phyloP scores from a whole-genome alignment of 1,140 invertebrate species.

The Apis mellifera region Amel_HAv3.1 CM009941.2:14815001-14815500 shows the following conservation, averaged over 20 bases:
- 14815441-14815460: background rate
- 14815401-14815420: slow-evolving; percentile 6
- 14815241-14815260: slow-evolving; percentile 74
- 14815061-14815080: slow-evolving; percentile 47
- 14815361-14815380: slow-evolving; percentile 63
- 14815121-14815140: slow-evolving; percentile 70
- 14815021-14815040: slow-evolving; percentile 45
- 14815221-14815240: slow-evolving; percentile 71
- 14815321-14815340: slow-evolving; percentile 66
- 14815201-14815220: slow-evolving; percentile 76
- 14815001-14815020: background rate
- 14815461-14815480: background rate
- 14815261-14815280: slow-evolving; percentile 66
- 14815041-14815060: slow-evolving; percentile 50
- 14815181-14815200: slow-evolving; percentile 70
- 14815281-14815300: slow-evolving; percentile 65
- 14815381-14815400: background rate
- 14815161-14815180: slow-evolving; percentile 71
- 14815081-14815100: slow-evolving; percentile 66
- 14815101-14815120: slow-evolving; percentile 73
- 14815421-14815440: slow-evolving; percentile 7
- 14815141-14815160: slow-evolving; percentile 64
- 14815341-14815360: slow-evolving; percentile 63
- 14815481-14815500: background rate
- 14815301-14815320: slow-evolving; percentile 65